Evolutionary conservation across 2,888 invertebrate genomes (phyloP), one percentile per base, ranked within the genome.

Genomic region (Drosophila maculinotata): DNA sequence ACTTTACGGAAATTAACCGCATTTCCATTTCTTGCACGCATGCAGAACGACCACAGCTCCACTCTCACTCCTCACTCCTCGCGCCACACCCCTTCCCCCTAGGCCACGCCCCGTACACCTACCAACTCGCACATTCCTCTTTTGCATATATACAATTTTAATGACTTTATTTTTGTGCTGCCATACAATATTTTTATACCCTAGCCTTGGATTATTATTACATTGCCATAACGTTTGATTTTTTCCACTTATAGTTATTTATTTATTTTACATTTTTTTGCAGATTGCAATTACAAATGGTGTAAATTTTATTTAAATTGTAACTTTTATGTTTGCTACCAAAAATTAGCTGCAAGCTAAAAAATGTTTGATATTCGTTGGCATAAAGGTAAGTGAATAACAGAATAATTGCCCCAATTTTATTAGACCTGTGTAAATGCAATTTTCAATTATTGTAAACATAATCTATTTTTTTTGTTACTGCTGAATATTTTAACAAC

Each of bases 1-100:
- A 88, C 89, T 89, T 89, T 89, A 89, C 89, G 87, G 86, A 89
- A 89, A 89, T 89, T 88, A 89, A 89, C 89, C 89, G 77, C 89
- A 89, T 86, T 89, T 87, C 84, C 88, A 83, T 83, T 83, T 83
- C 86, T 83, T 87, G 88, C 83, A 83, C 83, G 86, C 82, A 83
- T 76, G 69, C 81, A 80, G 69, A 62, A 86, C 79, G 69, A 69
- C 76, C 59, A 53, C 76, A 70, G 49, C 57, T 58, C 75, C 86
- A 75, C 68, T 35, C 57, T 65, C 38, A 20, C 70, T 41, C 44
- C 5, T 36, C 44, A 5, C 20, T 5, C n/a, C 2, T 6, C 12
- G 4, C 15, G n/a, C 20, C 45, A 4, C n/a, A 26, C 10, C 33
- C 7, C 14, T 31, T 12, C 41, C 12, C 14, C n/a, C n/a, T n/a